These are phyloP conservation scores for Manis crassicaudata DNA, from an alignment of 2,797 vertebrate species.

Conservation along the genomic window DNA sequence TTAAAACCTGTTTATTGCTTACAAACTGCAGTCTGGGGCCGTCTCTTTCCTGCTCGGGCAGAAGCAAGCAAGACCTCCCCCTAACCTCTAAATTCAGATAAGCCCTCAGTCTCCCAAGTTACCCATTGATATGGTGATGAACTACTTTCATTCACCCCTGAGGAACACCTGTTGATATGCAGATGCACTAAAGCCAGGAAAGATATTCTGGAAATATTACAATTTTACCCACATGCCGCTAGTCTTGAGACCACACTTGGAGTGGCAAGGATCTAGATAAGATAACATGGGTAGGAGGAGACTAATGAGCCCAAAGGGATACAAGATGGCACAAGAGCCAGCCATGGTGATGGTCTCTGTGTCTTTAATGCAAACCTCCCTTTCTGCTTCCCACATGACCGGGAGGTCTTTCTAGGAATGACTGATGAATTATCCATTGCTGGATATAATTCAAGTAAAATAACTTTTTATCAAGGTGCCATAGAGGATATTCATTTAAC, in stretches of 20 bases:
- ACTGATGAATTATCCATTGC: neutral
- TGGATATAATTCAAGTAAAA: neutral
- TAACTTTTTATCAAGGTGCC: neutral
- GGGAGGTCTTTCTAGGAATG: neutral
- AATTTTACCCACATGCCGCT: neutral
- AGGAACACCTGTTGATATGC: too few relatives aligned
- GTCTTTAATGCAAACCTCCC: neutral
- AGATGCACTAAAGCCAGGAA: too few relatives aligned
- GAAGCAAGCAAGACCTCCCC: too few relatives aligned
- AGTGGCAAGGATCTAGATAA: neutral
- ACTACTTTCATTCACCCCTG: too few relatives aligned
- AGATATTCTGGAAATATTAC: too few relatives aligned
- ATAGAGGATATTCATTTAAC: neutral
- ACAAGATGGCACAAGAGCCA: neutral
- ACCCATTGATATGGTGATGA: too few relatives aligned
- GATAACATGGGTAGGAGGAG: neutral
- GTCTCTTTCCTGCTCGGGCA: too few relatives aligned
- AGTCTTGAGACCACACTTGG: neutral
- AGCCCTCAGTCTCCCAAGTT: too few relatives aligned
- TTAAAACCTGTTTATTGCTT: too few relatives aligned
- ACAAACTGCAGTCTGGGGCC: too few relatives aligned
- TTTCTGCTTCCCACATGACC: neutral
- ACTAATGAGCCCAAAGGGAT: accelerated
- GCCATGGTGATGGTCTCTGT: neutral
- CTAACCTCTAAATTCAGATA: too few relatives aligned